Evolutionary conservation across 2,888 invertebrate genomes (phyloP), one percentile per base, ranked within the genome.

Genomic region (Agrilus cyanescens): DNA sequence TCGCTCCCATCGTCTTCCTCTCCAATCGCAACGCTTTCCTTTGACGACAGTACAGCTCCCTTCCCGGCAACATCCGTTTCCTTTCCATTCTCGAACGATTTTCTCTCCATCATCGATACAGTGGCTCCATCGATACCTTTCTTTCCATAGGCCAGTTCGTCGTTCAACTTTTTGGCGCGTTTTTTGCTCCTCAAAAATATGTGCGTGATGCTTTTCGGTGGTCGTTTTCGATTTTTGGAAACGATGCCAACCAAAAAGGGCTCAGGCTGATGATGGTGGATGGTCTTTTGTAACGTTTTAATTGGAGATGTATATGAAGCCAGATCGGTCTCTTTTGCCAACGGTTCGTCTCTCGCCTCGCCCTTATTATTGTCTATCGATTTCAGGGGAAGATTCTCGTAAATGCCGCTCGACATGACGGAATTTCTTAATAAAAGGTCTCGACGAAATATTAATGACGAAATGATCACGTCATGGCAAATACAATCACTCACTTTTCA

Each of bases 341-440:
- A 50, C 12, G 38, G 37, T 39, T 50, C 52, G 13, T 38, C 12
- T 32, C 38, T 34, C 18, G 43, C 40, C 6, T 47, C 45, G 38
- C 53, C 52, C 30, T 50, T 53, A 29, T 51, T 49, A 48, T 52
- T 55, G 15, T 52, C 54, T 33, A 60, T 48, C 13, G 56, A 52
- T 40, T 61, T 62, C 41, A 64, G 45, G 0, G 63, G 62, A 14
- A 65, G 50, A 47, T 62, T 63, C 42, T 65, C 64, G 54, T 61
- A 64, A 14, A 63, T 52, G 39, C 58, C 57, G 6, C 51, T 48
- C 34, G 57, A 56, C 46, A 61, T 58, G 52, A 25, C 25, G 25
- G 25, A 25, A 25, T 25, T 25, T 25, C 25, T 25, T 25, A 25
- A 25, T 25, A 25, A 10, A 25, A 8, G 25, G 25, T 25, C 25